Evolutionary conservation across 2,888 invertebrate species (phyloP), one percentile per base, ranked within the genome.

Genomic region (Clostera curtula): DNA sequence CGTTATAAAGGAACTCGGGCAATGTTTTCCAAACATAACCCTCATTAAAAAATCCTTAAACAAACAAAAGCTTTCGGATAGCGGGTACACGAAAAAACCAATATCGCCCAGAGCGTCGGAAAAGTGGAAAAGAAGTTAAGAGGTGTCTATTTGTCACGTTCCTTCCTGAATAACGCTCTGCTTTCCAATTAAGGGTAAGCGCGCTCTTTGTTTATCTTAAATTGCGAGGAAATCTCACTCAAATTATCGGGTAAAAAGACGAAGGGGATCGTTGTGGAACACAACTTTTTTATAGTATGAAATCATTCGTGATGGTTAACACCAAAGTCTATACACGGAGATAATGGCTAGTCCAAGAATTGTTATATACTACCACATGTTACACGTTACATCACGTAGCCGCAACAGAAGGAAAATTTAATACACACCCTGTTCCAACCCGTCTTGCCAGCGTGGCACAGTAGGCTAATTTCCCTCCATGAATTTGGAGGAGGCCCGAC

Each of bases 71-170:
- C 68, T 60, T 62, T 59, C 53, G 65, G 63, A 54, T 57, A 59
- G 52, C 61, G 62, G 65, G 67, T 66, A 74, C 67, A 70, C 60
- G 63, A 68, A 74, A 79, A 76, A 71, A 65, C 73, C 77, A 80
- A 79, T 82, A 79, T 69, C 72, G 74, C 73, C 67, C 60, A 48
- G 65, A 66, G 68, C 67, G 66, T 67, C 68, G 64, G 68, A 60
- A 65, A 74, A 80, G 75, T 74, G 77, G 76, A 71, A 80, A 83
- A 82, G 80, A 83, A 83, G 80, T 82, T 82, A 82, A 83, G 82
- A 83, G 82, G 80, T 82, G 82, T 83, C 82, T 82, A 82, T 83
- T 83, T 83, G 82, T 83, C 82, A 83, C 82, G 82, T 82, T 80
- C 66, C 73, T 74, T 80, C 76, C 76, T 73, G 80, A 80, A 74